phyloP scores from a whole-genome alignment of 1,140 invertebrate species.

The Coenobita brevimanus region DNA sequence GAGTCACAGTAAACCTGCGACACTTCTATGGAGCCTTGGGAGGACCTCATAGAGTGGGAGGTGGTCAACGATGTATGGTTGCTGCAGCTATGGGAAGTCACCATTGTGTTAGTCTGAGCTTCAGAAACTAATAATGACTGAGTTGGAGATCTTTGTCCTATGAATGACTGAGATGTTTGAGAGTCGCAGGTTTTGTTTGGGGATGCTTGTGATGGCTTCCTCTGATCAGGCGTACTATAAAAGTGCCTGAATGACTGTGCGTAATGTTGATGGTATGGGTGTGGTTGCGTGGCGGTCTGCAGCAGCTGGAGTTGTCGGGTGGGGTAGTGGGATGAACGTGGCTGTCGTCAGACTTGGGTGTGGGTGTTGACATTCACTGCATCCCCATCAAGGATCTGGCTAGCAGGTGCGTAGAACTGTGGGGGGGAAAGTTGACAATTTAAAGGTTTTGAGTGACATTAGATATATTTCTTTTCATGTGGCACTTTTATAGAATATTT shows the following conservation, averaged over 20 bases:
- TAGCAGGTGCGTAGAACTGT: slow-evolving; percentile 48
- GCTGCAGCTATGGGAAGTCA: slow-evolving; percentile 45
- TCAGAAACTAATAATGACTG: slow-evolving; percentile 38
- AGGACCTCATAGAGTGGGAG: slow-evolving; percentile 28
- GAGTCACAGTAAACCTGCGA: slow-evolving; percentile 30
- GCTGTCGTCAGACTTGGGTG: no score
- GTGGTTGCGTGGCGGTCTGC: slow-evolving; percentile 29
- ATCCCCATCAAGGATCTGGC: slow-evolving; percentile 49
- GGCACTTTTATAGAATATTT: no score
- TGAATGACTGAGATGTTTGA: slow-evolving; percentile 33
- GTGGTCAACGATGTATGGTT: slow-evolving; percentile 34
- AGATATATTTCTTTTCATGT: no score
- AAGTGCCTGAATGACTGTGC: slow-evolving; percentile 23
- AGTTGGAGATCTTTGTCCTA: slow-evolving; percentile 23
- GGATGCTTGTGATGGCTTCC: slow-evolving; percentile 38
- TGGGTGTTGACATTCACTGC: slow-evolving; percentile 19
- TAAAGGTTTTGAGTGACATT: no score
- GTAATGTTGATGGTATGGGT: background rate
- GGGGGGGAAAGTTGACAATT: no score
- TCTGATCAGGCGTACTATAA: slow-evolving; percentile 31
- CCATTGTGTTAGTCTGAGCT: slow-evolving; percentile 48
- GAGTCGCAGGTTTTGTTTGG: slow-evolving; percentile 33
- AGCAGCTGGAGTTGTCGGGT: slow-evolving; percentile 46
- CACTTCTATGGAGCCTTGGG: slow-evolving; percentile 33
- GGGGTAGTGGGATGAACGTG: slow-evolving; percentile 44